Percentiles rank a stretch among this genome's conserved stretches.
These are phyloP conservation scores for Centropus unirufus DNA, from an alignment of 2,113 vertebrate species.

Conservation along the genomic window DNA sequence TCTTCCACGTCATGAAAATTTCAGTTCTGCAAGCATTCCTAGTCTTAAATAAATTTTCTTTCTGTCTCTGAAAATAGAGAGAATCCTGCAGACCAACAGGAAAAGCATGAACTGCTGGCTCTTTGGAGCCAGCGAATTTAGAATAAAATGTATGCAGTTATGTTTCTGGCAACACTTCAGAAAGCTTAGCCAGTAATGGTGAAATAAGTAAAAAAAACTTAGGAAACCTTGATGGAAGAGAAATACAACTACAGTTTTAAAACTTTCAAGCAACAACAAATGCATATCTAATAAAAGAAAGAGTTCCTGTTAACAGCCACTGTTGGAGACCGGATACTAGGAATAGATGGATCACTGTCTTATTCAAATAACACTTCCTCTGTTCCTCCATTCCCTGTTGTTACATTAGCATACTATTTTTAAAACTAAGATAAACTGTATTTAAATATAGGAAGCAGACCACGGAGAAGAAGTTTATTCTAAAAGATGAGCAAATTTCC, in stretches of 20 bases:
- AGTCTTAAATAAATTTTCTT: neutral
- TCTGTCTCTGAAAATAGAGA: neutral
- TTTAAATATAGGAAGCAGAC: constrained; percentile 2
- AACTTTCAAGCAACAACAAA: neutral
- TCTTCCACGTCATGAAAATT: neutral
- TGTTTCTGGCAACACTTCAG: neutral
- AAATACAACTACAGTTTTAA: neutral
- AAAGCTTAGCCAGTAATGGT: neutral
- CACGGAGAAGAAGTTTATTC: neutral
- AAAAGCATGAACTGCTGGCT: neutral
- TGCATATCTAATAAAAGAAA: neutral
- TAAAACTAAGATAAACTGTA: neutral
- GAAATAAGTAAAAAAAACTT: neutral
- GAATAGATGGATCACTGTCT: neutral
- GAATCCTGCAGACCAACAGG: neutral
- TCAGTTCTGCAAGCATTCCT: neutral
- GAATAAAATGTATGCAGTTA: neutral
- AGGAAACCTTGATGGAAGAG: neutral
- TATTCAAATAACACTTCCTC: neutral
- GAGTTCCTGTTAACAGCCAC: neutral
- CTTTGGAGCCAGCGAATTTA: neutral
- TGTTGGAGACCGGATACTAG: neutral
- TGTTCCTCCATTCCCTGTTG: neutral
- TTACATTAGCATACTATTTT: constrained; percentile 8
- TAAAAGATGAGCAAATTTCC: neutral